phyloP scores from a whole-genome alignment of 1,140 invertebrate species.

The Penaeus indicus region DNA sequence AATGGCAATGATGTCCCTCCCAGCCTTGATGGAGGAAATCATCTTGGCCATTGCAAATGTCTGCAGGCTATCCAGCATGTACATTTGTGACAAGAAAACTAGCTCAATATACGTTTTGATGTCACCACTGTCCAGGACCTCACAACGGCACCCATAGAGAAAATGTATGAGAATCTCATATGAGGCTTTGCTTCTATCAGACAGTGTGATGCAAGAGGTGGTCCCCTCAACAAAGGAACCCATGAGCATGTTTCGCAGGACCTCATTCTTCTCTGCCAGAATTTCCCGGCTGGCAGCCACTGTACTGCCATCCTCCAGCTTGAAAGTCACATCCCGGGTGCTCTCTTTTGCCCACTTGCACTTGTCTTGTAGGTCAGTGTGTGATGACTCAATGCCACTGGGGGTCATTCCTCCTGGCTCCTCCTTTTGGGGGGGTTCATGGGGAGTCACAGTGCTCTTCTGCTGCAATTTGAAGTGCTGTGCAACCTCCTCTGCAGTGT shows the following conservation, averaged over 20 bases:
- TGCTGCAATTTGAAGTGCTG: constrained; percentile 33
- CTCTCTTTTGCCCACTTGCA: too few species aligned
- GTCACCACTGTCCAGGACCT: constrained; percentile 10
- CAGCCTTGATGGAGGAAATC: constrained; percentile 27
- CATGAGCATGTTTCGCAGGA: constrained; percentile 42
- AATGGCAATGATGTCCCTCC: constrained; percentile 35
- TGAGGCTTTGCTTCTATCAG: constrained; percentile 1
- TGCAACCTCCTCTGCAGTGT: constrained; percentile 43
- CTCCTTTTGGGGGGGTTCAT: too few species aligned
- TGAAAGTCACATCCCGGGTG: constrained; percentile 44
- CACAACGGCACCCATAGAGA: constrained; percentile 44
- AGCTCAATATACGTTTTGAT: constrained; percentile 41
- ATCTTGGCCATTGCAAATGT: constrained; percentile 29
- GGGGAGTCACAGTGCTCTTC: background rate
- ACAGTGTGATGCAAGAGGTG: constrained; percentile 24
- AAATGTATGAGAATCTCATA: constrained; percentile 44
- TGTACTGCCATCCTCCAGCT: constrained; percentile 38
- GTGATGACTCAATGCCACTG: too few species aligned
- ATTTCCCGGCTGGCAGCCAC: constrained; percentile 44
- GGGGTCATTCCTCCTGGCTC: too few species aligned
- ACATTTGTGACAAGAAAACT: constrained; percentile 53
- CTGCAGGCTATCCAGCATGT: constrained; percentile 38
- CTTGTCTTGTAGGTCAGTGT: too few species aligned
- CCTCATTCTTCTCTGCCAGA: constrained; percentile 46
- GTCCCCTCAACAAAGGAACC: constrained; percentile 46